phyloP scores from a whole-genome alignment of 2,797 vertebrate species.

The Chloroceryle inda region DNA sequence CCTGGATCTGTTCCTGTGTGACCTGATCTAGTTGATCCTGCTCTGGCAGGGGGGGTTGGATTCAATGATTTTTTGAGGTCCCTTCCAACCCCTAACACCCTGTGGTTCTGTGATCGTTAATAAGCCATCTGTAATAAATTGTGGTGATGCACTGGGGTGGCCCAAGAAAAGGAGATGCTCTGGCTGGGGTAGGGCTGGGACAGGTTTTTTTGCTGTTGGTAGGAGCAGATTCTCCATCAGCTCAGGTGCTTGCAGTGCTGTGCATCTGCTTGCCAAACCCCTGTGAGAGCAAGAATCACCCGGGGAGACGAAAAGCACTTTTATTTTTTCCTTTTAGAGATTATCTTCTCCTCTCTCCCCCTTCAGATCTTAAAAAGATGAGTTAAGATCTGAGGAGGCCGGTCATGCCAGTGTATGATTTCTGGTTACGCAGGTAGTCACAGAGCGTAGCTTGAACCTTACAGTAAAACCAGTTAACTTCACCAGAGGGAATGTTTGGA shows the following conservation, averaged over 20 bases:
- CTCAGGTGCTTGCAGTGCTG: background rate
- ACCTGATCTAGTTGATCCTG: too few relatives aligned
- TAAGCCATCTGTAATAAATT: background rate
- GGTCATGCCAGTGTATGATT: background rate
- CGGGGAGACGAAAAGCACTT: background rate
- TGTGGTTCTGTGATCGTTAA: background rate
- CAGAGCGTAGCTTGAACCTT: background rate
- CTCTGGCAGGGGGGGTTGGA: too few relatives aligned
- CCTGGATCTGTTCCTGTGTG: too few relatives aligned
- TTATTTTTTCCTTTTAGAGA: background rate
- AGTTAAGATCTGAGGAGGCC: background rate
- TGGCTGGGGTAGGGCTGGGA: background rate
- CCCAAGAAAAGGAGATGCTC: background rate
- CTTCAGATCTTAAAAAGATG: background rate
- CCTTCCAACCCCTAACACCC: too few relatives aligned
- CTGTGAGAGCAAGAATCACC: background rate
- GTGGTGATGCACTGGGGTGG: rapidly evolving
- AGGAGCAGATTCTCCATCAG: background rate
- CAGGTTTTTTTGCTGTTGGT: background rate
- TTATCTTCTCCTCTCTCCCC: background rate
- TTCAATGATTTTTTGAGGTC: too few relatives aligned
- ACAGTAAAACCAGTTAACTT: background rate
- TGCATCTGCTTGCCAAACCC: background rate
- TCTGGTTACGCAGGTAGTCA: background rate
- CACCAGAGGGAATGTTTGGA: background rate